A percentile compares a stretch with the other conserved stretches of the same genome.
Evolutionary conservation across 2,888 invertebrate genomes (phyloP).

Genomic region (Calliopum simillimum): DNA sequence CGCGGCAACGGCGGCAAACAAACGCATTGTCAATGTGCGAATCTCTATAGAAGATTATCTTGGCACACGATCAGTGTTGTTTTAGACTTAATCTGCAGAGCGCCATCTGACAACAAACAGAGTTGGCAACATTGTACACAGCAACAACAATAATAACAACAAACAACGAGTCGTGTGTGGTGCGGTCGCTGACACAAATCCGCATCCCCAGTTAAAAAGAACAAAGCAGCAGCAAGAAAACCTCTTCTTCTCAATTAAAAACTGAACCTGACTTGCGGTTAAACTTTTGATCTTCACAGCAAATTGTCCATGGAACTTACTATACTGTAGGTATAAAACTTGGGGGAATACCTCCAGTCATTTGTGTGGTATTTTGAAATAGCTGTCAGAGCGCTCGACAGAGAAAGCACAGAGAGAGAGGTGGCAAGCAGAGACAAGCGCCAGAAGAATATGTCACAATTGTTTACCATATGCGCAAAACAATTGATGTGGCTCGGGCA

Average conservation of each 20-base stretch:
- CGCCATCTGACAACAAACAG: constrained; percentile 31
- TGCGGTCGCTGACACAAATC: constrained; percentile 36
- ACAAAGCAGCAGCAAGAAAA: constrained; percentile 9
- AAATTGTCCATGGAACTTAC: constrained; percentile 42
- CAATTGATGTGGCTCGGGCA: constrained; percentile 13
- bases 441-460: constrained; percentile 49
- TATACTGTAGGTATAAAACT: not conserved
- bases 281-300: constrained; percentile 45
- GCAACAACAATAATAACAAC: constrained; percentile 27
- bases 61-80: constrained; percentile 55
- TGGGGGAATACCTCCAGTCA: constrained; percentile 28
- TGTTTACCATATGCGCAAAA: constrained; percentile 57
- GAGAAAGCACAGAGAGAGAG: too few species aligned
- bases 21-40: constrained; percentile 20
- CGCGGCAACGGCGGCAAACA: not conserved
- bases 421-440: constrained; percentile 39
- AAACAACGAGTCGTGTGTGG: not conserved
- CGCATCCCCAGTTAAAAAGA: not conserved
- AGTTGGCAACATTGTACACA: constrained; percentile 18
- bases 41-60: constrained; percentile 47
- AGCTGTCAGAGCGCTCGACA: constrained; percentile 57
- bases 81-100: constrained; percentile 48
- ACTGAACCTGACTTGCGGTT: constrained; percentile 27
- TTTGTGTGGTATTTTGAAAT: constrained; percentile 49
- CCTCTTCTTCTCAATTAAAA: constrained; percentile 33